Evolutionary conservation across 30 jellyfish, hydroid and myxozoan species (phyloP).

Genomic region (Aurelia sp.): DNA sequence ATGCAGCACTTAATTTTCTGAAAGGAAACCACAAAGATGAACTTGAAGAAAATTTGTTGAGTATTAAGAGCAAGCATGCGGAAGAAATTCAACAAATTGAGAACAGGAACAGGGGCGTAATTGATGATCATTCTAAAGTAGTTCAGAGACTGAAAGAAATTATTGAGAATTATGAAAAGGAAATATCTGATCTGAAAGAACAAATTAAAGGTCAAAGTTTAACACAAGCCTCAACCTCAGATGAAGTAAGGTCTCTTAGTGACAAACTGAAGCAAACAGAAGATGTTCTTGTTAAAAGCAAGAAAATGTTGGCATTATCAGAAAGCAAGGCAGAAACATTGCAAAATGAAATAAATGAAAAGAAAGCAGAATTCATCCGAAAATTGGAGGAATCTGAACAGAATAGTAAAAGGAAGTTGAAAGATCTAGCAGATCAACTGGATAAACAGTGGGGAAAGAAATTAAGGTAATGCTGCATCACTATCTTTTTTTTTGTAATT

Average conservation of each 20-base stretch:
- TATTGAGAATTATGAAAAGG: conserved; percentile 31
- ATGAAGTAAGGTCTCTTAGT: conserved; percentile 20
- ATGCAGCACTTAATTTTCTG: conserved; percentile 19
- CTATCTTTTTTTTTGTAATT: no score
- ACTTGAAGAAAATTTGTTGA: not conserved
- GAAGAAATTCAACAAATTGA: conserved; percentile 9
- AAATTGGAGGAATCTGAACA: conserved; percentile 25
- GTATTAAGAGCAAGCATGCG: conserved; percentile 3
- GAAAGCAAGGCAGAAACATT: not conserved
- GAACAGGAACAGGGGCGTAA: not conserved
- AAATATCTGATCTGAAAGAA: conserved; percentile 19
- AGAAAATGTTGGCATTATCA: not conserved
- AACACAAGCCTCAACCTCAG: conserved; percentile 35
- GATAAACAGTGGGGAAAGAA: conserved; percentile 71
- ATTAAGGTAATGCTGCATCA: conserved; percentile 26
- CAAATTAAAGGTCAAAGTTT: conserved; percentile 18
- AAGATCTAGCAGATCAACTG: conserved; percentile 46
- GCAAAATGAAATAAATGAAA: conserved; percentile 17
- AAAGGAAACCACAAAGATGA: conserved; percentile 1
- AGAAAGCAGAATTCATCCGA: conserved; percentile 14
- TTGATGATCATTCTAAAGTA: not conserved
- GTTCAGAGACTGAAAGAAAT: conserved; percentile 16
- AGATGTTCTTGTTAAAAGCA: conserved; percentile 16
- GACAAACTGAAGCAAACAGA: not conserved
- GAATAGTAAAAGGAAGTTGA: conserved; percentile 17